phyloP scores from a whole-genome alignment of 2,888 invertebrate genomes.

The Criorhina ranunculi region DNA sequence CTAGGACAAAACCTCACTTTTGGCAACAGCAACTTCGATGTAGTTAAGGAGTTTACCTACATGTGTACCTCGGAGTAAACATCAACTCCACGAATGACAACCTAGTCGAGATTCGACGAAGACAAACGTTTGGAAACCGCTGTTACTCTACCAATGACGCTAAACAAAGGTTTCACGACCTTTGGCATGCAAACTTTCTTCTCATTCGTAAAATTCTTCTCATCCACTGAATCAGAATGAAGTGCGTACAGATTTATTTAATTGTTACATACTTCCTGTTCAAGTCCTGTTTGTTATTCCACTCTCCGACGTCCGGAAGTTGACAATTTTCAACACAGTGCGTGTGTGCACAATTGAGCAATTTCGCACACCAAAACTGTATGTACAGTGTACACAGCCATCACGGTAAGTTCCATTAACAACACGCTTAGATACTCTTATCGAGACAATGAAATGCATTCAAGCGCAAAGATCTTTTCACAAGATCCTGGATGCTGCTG shows the following conservation, averaged over 20 bases:
- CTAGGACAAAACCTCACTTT: no score
- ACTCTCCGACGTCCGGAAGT: conserved; percentile 50
- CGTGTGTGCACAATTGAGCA: conserved; percentile 41
- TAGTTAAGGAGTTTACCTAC: no score
- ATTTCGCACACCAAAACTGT: conserved; percentile 35
- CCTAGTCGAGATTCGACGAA: no score
- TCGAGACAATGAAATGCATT: conserved; percentile 47
- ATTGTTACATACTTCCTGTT: conserved; percentile 38
- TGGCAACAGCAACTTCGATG: no score
- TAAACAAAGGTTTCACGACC: no score
- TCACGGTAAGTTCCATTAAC: conserved; percentile 15
- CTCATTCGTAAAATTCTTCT: conserved; percentile 15
- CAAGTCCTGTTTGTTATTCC: neutral
- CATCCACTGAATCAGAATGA: conserved; percentile 45
- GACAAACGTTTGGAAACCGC: no score
- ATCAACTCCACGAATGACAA: no score
- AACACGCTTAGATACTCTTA: conserved; percentile 34
- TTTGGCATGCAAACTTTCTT: neutral
- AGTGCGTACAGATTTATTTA: conserved; percentile 47
- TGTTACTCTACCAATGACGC: no score
- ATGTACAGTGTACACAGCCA: no score
- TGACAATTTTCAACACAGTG: conserved; percentile 55
- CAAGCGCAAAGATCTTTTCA: conserved; percentile 57
- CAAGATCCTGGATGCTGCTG: conserved; percentile 47
- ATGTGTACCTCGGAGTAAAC: no score